These are phyloP conservation scores for Cygnus olor DNA, from an alignment of 2,797 vertebrate species.

Conservation along the genomic window DNA sequence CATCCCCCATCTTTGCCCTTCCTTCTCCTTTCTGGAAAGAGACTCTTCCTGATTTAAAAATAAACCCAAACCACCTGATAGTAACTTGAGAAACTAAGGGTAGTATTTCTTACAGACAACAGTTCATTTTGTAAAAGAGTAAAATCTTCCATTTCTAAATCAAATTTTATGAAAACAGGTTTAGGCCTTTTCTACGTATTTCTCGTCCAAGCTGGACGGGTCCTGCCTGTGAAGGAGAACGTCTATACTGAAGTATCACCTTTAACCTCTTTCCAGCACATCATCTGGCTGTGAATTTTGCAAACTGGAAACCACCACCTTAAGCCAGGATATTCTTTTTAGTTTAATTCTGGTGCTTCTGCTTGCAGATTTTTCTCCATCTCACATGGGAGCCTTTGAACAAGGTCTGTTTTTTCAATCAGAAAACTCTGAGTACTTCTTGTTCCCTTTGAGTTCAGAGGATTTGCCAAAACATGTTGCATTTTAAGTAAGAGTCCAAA, in stretches of 20 bases:
- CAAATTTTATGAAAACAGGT: neutral
- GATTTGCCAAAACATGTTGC: neutral
- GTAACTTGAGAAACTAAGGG: neutral
- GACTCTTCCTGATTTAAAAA: neutral
- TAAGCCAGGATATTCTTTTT: neutral
- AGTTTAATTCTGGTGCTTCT: neutral
- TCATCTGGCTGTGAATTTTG: neutral
- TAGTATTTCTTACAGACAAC: neutral
- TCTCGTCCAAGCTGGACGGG: neutral
- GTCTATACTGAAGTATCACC: neutral
- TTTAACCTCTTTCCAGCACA: neutral
- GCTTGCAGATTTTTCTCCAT: neutral
- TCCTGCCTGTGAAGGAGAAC: neutral
- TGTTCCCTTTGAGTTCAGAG: neutral
- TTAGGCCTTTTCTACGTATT: neutral
- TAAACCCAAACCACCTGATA: neutral
- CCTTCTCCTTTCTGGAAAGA: neutral
- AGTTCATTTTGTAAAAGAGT: neutral
- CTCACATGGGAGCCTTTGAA: neutral
- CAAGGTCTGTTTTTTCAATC: neutral
- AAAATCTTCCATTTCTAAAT: neutral
- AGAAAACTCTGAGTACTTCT: neutral
- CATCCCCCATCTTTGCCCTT: neutral
- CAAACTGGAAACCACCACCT: neutral
- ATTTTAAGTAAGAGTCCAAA: neutral